A percentile compares a stretch with the other conserved stretches of the same genome.
These are phyloP conservation scores for Chromoteleia sp. DNA, from an alignment of 2,888 invertebrate species.

Conservation along the genomic window DNA sequence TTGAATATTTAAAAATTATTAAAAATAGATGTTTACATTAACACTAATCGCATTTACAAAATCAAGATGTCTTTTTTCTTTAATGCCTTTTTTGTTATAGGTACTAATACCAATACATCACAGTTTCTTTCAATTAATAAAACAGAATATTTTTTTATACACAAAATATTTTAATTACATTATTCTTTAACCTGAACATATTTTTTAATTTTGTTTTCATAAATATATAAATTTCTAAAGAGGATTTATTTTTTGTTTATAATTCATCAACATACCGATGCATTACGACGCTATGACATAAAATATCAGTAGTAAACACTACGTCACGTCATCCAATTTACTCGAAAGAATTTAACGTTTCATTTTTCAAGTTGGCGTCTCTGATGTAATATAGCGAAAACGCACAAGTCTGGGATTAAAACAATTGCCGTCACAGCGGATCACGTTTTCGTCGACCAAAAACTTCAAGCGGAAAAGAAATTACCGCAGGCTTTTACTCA, in stretches of 20 bases:
- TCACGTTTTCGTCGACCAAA: constrained; percentile 67
- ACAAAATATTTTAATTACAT: no score
- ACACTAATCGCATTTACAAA: no score
- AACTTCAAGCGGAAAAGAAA: constrained; percentile 65
- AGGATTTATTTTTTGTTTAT: constrained; percentile 1
- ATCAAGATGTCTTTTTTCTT: no score
- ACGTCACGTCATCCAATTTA: constrained; percentile 66
- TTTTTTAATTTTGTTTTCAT: no score
- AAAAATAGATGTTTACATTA: no score
- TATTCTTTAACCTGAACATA: no score
- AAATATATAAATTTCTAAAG: no score
- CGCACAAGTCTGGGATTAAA: constrained; percentile 61
- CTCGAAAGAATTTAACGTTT: constrained; percentile 60
- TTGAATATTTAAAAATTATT: no score
- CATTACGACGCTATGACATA: constrained; percentile 45
- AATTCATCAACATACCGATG: constrained; percentile 31
- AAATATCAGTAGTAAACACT: constrained; percentile 65
- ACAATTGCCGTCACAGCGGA: constrained; percentile 66
- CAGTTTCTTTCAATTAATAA: no score
- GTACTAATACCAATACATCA: no score
- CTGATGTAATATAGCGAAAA: constrained; percentile 56
- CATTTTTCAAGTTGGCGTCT: constrained; percentile 60
- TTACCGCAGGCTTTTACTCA: constrained; percentile 70
- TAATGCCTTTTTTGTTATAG: no score
- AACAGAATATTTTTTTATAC: no score